These are phyloP conservation scores for Ectemnius cavifrons DNA, from an alignment of 2,888 invertebrate genomes.

Conservation along the genomic window DNA sequence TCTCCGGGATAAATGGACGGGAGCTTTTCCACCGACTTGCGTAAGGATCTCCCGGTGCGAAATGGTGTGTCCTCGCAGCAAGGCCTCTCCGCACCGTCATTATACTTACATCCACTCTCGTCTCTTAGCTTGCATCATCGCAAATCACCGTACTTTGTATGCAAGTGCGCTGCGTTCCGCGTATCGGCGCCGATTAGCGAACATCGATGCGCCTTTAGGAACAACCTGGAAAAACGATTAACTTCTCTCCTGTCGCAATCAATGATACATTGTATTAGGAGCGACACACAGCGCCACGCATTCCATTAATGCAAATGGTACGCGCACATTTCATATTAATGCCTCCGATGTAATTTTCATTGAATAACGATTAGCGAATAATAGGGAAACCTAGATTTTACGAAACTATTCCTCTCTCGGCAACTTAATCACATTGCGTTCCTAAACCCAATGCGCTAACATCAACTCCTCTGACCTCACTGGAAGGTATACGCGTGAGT, in stretches of 20 bases:
- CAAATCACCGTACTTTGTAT: conserved; percentile 34
- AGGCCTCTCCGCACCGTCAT: conserved; percentile 42
- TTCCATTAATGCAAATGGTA: neutral
- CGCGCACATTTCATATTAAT: neutral
- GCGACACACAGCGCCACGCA: neutral
- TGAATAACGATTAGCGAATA: neutral
- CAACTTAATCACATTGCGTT: no score
- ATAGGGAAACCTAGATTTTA: neutral
- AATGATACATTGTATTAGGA: neutral
- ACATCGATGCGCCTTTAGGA: neutral
- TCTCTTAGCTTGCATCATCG: conserved; percentile 43
- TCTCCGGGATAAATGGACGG: no score
- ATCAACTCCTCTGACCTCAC: no score
- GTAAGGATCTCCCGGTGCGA: conserved; percentile 42
- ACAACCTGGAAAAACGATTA: conserved; percentile 19
- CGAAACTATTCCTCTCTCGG: no score
- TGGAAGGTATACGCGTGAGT: no score
- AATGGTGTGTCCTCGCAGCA: conserved; percentile 47
- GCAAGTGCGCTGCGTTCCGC: conserved; percentile 13
- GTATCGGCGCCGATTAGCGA: conserved; percentile 11
- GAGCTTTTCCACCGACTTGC: conserved; percentile 39
- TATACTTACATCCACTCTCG: conserved; percentile 40
- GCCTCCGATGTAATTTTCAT: neutral
- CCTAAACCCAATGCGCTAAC: no score
- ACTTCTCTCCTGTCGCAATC: neutral